Evolutionary conservation across 2,888 invertebrate species (phyloP), one percentile per base, ranked within the genome.

Genomic region (Lithophane ornitopus): DNA sequence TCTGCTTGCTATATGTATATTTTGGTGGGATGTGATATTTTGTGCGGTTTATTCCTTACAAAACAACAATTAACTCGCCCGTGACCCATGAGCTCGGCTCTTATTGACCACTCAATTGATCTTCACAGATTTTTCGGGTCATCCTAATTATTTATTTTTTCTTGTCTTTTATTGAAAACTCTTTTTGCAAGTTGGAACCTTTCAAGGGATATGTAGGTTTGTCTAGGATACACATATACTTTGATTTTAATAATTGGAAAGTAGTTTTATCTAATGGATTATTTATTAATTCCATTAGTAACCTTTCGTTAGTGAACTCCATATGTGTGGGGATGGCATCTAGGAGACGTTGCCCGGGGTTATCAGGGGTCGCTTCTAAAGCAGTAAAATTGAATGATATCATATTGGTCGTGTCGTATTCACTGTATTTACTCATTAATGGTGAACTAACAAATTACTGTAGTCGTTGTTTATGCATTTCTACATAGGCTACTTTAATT

Each of bases 371-470:
- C 96, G 93, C 91, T 94, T 94, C 94, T 94, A 94, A 95, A 96
- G 96, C 95, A 95, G 95, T 96, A 95, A 95, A 95, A 96, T 96
- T 96, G 94, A 96, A 96, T 94, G 95, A 96, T 96, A 96, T 95
- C 95, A 87, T 92, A 93, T 94, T 94, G 92, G 93, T 93, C 92
- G 92, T 93, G 93, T 93, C 92, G 92, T 94, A 92, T 94, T 92
- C 91, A 92, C 93, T 94, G 93, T 95, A 94, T 95, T 94, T 94
- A 94, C 94, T 89, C 94, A 94, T 94, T 95, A 95, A 94, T 94
- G 92, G 92, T 92, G 89, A 92, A 93, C 94, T 91, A 94, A 94
- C 94, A 93, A 94, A 94, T 94, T 92, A 93, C 91, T 92, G 91
- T 89, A 85, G 75, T 85, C 86, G 85, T 92, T 94, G 92, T 93